Evolutionary conservation across 1,140 invertebrate genomes (phyloP).

Genomic region (Drosophila kanapiae): DNA sequence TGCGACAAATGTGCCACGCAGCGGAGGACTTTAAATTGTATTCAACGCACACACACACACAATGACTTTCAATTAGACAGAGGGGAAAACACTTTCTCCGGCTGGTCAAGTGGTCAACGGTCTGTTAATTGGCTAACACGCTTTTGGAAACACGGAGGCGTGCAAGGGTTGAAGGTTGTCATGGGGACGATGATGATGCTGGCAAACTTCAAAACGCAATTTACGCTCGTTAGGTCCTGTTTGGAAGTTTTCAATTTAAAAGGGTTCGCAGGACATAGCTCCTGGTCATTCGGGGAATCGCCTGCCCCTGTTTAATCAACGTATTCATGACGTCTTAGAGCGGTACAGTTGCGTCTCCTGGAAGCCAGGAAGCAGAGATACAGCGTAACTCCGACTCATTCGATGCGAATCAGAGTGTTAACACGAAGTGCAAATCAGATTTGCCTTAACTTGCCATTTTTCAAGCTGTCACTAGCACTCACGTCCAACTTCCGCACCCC

Average conservation of each 20-base stretch:
- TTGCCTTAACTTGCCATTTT: conserved; percentile 65
- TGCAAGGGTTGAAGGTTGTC: conserved; percentile 48
- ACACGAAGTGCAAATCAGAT: conserved; percentile 56
- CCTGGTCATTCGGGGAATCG: conserved; percentile 61
- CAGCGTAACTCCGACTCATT: conserved; percentile 27
- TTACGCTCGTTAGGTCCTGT: conserved; percentile 73
- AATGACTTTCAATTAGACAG: conserved; percentile 81
- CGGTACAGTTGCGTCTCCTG: conserved; percentile 15
- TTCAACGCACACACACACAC: conserved; percentile 52
- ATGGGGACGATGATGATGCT: conserved; percentile 46
- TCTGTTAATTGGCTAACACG: conserved; percentile 72
- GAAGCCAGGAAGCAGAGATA: background rate
- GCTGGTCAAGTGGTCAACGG: conserved; percentile 63
- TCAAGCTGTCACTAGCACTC: conserved; percentile 71
- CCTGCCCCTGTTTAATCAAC: conserved; percentile 33
- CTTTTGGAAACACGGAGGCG: conserved; percentile 10
- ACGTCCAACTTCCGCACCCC: conserved; percentile 21
- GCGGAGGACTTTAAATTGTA: conserved; percentile 33
- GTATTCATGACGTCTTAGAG: conserved; percentile 33
- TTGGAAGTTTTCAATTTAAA: conserved; percentile 40
- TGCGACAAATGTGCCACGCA: conserved; percentile 50
- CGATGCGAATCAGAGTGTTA: conserved; percentile 46
- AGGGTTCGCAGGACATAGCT: conserved; percentile 33
- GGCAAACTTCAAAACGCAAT: conserved; percentile 76
- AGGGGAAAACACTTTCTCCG: conserved; percentile 27